Percentiles rank a stretch among this genome's conserved stretches.
These are phyloP conservation scores for Bos taurus DNA, from an alignment of 2,113 vertebrate species.

Conservation along the genomic window DNA sequence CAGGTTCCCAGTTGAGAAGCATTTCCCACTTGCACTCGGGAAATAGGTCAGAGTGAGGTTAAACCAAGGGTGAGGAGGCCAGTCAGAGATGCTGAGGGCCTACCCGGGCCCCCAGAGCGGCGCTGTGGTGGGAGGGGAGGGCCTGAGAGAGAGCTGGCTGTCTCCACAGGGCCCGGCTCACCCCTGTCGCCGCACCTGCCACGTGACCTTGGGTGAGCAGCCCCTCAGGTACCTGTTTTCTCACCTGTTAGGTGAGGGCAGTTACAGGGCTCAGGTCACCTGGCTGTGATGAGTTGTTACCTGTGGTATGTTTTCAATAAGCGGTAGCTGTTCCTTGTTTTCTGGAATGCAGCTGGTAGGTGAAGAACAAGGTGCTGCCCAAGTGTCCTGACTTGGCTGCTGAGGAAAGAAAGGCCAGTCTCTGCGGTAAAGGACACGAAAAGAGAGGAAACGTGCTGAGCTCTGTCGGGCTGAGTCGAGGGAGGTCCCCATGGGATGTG, in stretches of 20 bases:
- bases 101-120: neutral
- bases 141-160: neutral
- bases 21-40: neutral
- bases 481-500: neutral
- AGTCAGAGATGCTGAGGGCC: neutral
- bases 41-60: neutral
- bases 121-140: neutral
- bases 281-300: neutral
- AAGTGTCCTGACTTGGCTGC: neutral
- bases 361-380: neutral
- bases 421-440: neutral
- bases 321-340: neutral
- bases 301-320: neutral
- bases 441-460: neutral
- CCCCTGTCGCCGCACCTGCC: neutral
- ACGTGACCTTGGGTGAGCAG: accelerated
- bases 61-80: neutral
- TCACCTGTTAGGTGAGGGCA: neutral
- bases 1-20: neutral
- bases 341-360: neutral
- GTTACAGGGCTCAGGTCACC: neutral
- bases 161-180: neutral
- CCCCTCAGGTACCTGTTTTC: neutral
- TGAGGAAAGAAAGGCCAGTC: neutral
- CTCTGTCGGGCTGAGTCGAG: neutral